phyloP scores from a whole-genome alignment of 2,888 invertebrate genomes.

The Lasioglossum oenotherae region DNA sequence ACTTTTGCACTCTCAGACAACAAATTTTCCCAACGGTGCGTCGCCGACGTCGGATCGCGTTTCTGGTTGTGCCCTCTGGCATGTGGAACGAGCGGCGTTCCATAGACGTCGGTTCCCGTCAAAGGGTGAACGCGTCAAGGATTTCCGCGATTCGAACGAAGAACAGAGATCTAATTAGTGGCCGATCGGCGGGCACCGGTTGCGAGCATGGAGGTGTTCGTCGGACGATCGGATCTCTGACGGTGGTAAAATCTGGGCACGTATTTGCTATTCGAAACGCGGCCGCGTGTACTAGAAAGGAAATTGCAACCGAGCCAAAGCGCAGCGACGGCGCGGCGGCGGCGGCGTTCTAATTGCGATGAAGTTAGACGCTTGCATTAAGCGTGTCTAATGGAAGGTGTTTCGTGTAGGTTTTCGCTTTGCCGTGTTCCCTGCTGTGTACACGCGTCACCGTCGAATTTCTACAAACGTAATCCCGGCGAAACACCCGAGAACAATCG shows the following conservation, averaged over 20 bases:
- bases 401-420: constrained; percentile 57
- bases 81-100: too few species aligned
- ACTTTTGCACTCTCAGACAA: background rate
- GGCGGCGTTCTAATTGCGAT: constrained; percentile 62
- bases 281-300: constrained; percentile 58
- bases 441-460: constrained; percentile 31
- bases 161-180: constrained; percentile 22
- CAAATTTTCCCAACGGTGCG: background rate
- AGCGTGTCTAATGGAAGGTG: constrained; percentile 66
- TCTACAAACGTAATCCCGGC: constrained; percentile 36
- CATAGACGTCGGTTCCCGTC: background rate
- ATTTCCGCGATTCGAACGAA: background rate
- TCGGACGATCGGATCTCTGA: constrained; percentile 6
- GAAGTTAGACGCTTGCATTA: constrained; percentile 68
- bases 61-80: background rate
- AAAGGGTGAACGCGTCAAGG: background rate
- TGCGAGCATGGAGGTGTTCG: background rate
- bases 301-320: constrained; percentile 63
- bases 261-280: constrained; percentile 67
- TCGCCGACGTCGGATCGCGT: background rate
- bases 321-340: background rate
- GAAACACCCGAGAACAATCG: constrained; percentile 26
- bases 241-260: constrained; percentile 32
- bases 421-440: constrained; percentile 26
- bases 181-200: constrained; percentile 9